Evolutionary conservation across 1,140 invertebrate species (phyloP).

Genomic region (Dendroctonus ponderosae): DNA sequence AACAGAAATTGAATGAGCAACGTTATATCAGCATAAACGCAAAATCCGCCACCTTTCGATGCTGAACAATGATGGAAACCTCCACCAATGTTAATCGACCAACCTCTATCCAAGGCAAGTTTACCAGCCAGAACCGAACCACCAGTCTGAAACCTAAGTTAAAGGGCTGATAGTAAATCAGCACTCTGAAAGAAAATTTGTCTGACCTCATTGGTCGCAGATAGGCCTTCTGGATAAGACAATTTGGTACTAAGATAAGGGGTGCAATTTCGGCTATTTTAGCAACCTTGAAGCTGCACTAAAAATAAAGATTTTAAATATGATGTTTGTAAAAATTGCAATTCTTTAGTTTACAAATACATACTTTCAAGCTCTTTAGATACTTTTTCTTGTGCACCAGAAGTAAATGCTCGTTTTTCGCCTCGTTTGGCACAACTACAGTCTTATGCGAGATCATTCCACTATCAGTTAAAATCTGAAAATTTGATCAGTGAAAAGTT

Average conservation of each 20-base stretch:
- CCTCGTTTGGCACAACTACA: slow-evolving; percentile 66
- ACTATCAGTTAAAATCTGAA: slow-evolving; percentile 59
- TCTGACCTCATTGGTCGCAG: slow-evolving; percentile 70
- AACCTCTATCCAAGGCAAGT: slow-evolving; percentile 75
- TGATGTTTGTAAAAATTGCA: not conserved
- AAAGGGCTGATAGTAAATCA: slow-evolving; percentile 36
- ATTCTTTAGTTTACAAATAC: not conserved
- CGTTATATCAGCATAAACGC: slow-evolving; percentile 86
- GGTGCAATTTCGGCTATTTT: slow-evolving; percentile 74
- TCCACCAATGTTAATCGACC: slow-evolving; percentile 89
- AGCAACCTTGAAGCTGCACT: slow-evolving; percentile 72
- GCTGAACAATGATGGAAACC: slow-evolving; percentile 82
- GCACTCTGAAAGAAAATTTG: slow-evolving; percentile 5
- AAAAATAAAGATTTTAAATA: slow-evolving; percentile 24
- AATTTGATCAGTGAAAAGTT: slow-evolving; percentile 31
- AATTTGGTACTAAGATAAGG: slow-evolving; percentile 74
- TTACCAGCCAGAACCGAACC: slow-evolving; percentile 79
- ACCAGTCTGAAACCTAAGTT: slow-evolving; percentile 70
- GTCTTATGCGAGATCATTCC: slow-evolving; percentile 56
- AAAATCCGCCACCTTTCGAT: slow-evolving; percentile 78
- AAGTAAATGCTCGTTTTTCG: slow-evolving; percentile 65
- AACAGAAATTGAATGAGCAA: slow-evolving; percentile 70
- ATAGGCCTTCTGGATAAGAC: slow-evolving; percentile 72
- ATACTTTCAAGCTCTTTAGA: slow-evolving; percentile 65
- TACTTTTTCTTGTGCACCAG: slow-evolving; percentile 73